phyloP scores from a whole-genome alignment of 2,113 vertebrate genomes.

The Grallaria varia region DNA sequence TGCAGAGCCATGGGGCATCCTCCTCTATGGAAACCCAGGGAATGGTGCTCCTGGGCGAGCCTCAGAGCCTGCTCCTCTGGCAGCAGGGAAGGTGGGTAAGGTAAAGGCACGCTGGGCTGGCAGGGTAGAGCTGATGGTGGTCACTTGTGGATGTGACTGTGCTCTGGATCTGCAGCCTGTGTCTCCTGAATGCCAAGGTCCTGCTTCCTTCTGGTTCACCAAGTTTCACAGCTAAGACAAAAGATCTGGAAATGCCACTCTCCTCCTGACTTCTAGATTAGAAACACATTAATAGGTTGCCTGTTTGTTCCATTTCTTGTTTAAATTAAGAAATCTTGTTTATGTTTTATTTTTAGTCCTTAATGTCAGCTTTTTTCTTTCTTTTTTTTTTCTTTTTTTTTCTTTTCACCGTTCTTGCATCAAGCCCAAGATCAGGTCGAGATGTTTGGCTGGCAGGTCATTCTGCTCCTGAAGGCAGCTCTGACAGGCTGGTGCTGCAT shows the following conservation, averaged over 20 bases:
- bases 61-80: neutral
- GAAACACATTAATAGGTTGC: neutral
- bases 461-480: neutral
- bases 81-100: neutral
- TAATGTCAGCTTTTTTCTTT: neutral
- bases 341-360: neutral
- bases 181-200: neutral
- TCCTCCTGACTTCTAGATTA: neutral
- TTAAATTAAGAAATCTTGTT: neutral
- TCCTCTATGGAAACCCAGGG: neutral
- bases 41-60: neutral
- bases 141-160: neutral
- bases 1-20: rapidly evolving
- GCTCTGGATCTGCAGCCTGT: neutral
- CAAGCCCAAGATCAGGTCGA: neutral
- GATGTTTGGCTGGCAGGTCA: neutral
- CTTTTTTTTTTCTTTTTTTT: neutral
- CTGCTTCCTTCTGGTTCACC: neutral
- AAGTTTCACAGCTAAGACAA: neutral
- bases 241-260: neutral
- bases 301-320: neutral
- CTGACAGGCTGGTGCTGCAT: neutral
- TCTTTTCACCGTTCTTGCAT: neutral
- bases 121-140: neutral
- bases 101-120: neutral